Base-by-base conservation (phyloP, 2,113 vertebrate genomes). In the Brachypodius melanocephalos region DNA sequence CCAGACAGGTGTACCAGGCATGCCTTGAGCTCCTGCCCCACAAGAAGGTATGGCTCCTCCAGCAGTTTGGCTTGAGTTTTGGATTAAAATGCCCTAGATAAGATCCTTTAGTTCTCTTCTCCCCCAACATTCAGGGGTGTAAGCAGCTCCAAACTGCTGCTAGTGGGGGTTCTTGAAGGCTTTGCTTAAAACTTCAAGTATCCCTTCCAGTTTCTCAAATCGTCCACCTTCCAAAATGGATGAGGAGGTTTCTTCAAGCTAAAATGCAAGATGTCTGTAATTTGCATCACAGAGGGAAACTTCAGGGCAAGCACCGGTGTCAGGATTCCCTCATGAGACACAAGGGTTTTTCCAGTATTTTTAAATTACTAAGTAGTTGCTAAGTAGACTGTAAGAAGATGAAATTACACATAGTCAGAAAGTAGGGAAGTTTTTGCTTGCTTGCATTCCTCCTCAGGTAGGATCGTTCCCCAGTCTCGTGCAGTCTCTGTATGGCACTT, bases 21-120 rank as follows among this genome's bases (percentile, higher is more conserved):
- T 99, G 98, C 93, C 77, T 99, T 48, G 99, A 99, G 75, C 98
- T 99, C 87, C 98, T 99, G 95, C 99, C 99, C 28, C 99, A 99
- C 96, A 99, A 99, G 97, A 99, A 99, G 99, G 99, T 99, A 98
- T 8, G 75, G 40, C 45, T 95, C 9, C 28, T 95, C 5, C 36
- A 28, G 10, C 38, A 61, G 31, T 20, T 52, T 25, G 10, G n/a
- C 8, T 22, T 17, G 14, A 52, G 26, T 62, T 58, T 32, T 63
- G 42, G n/a, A 24, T 43, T 75, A 29, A 75, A 66, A 49, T 17
- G 29, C 5, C 6, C 10, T 17, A 46, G 6, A 46, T 9, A 10
- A 34, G 17, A 32, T 42, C n/a, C 12, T 61, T 73, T 20, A 4
- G 6, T 43, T 84, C 55, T 42, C 29, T 55, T 19, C 2, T 6